These are phyloP conservation scores for Rosalia funebris DNA, from an alignment of 2,888 invertebrate genomes.

Conservation along the genomic window DNA sequence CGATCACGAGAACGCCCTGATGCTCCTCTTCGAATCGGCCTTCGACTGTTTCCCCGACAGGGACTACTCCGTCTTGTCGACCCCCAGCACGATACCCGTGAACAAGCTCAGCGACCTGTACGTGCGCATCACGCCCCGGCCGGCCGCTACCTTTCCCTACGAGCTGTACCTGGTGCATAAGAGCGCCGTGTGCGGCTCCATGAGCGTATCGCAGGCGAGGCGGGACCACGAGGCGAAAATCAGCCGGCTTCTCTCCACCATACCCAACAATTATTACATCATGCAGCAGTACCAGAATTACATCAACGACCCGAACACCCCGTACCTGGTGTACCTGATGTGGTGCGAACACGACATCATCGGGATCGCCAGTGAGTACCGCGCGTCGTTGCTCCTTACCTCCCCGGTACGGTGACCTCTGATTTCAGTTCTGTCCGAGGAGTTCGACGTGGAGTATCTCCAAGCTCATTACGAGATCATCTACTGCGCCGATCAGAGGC, in stretches of 20 bases:
- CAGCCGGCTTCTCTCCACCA: conserved; percentile 39
- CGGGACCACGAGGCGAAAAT: conserved; percentile 44
- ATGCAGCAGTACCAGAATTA: conserved; percentile 44
- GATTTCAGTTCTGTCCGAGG: conserved; percentile 52
- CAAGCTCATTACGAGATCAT: conserved; percentile 60
- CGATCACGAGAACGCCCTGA: conserved; percentile 67
- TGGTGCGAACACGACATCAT: conserved; percentile 49
- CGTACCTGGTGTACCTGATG: conserved; percentile 49
- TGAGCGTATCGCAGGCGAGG: conserved; percentile 38
- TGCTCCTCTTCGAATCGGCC: conserved; percentile 71
- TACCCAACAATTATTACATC: conserved; percentile 42
- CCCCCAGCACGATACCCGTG: conserved; percentile 62
- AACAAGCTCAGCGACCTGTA: conserved; percentile 38
- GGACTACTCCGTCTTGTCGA: conserved; percentile 72
- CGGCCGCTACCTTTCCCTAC: conserved; percentile 60
- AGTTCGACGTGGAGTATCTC: conserved; percentile 57
- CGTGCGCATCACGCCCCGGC: conserved; percentile 55
- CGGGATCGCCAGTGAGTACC: conserved; percentile 51
- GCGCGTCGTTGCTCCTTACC: too few relatives aligned
- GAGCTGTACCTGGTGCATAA: conserved; percentile 64
- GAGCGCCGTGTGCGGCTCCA: conserved; percentile 46
- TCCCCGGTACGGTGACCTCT: background rate
- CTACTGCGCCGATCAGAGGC: conserved; percentile 51
- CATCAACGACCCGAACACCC: conserved; percentile 31
- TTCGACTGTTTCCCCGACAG: conserved; percentile 74